These are phyloP conservation scores for Zaprionus ghesquierei DNA, from an alignment of 1,140 invertebrate species.

Conservation along the genomic window DNA sequence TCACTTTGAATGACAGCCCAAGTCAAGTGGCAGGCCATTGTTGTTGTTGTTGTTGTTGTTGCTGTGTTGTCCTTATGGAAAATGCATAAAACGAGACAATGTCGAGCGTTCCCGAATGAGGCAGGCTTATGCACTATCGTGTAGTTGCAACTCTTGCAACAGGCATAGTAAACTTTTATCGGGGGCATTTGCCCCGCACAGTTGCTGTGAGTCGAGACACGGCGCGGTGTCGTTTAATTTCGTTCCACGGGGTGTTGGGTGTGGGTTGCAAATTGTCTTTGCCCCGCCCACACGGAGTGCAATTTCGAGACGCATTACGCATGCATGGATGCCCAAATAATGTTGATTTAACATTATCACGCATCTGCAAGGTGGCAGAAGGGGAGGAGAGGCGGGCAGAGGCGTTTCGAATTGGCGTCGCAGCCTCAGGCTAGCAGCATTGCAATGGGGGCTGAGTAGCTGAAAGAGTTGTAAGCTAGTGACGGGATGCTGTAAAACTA, in stretches of 20 bases:
- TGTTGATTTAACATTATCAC: conserved; percentile 82
- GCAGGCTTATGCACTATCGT: neutral
- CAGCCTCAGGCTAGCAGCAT: conserved; percentile 48
- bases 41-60: conserved; percentile 28
- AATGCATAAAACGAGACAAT: conserved; percentile 73
- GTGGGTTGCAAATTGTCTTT: conserved; percentile 67
- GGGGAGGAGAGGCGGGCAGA: neutral
- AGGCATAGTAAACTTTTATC: conserved; percentile 75
- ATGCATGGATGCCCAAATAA: conserved; percentile 81
- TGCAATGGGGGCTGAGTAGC: conserved; percentile 11
- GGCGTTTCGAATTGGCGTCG: conserved; percentile 14
- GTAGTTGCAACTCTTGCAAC: conserved; percentile 14
- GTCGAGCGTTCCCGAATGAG: conserved; percentile 14
- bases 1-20: conserved; percentile 78
- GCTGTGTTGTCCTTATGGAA: conserved; percentile 60
- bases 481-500: neutral
- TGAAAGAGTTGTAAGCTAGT: neutral
- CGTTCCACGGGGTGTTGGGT: conserved; percentile 55
- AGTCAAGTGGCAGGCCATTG: conserved; percentile 71
- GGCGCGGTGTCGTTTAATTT: conserved; percentile 66
- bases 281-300: conserved; percentile 22
- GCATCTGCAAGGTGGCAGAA: conserved; percentile 3
- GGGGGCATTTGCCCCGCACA: conserved; percentile 6
- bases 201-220: neutral
- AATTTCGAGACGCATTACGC: conserved; percentile 80